Evolutionary conservation across 2,797 vertebrate species (phyloP).

Genomic region (Gymnothorax reevesii): DNA sequence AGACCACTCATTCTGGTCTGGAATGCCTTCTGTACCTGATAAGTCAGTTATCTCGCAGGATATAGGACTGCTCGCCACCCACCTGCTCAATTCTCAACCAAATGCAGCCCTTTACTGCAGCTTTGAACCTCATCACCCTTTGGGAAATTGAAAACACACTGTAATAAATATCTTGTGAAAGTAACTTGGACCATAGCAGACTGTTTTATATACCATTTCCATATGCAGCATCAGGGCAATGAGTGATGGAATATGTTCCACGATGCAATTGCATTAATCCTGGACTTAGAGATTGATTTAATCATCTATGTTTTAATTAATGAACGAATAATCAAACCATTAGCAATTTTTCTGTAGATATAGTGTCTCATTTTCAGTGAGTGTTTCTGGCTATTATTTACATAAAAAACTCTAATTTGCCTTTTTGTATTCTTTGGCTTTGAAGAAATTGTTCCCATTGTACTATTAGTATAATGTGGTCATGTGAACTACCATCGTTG

Average conservation of each 20-base stretch:
- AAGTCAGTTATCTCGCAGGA: neutral
- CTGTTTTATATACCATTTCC: neutral
- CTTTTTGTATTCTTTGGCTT: too few species aligned
- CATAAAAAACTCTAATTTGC: too few species aligned
- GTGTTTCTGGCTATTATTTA: too few species aligned
- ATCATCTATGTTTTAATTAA: neutral
- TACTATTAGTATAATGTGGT: neutral
- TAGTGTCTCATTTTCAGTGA: neutral
- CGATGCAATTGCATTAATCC: neutral
- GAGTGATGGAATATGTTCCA: neutral
- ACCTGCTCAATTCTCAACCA: neutral
- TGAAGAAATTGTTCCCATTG: neutral
- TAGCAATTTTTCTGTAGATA: too few species aligned
- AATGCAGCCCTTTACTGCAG: neutral
- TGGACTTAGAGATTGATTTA: neutral
- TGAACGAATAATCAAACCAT: too few species aligned
- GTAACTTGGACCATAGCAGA: neutral
- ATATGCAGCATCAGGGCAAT: neutral
- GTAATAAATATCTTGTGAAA: neutral
- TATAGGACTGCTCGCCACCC: neutral
- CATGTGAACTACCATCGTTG: neutral
- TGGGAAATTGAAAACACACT: neutral
- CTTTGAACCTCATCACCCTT: conserved; percentile 6
- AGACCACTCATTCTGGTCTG: neutral
- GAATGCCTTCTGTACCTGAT: neutral